These are phyloP conservation scores for Dione vanillae DNA, from an alignment of 2,888 invertebrate genomes.

Conservation along the genomic window DNA sequence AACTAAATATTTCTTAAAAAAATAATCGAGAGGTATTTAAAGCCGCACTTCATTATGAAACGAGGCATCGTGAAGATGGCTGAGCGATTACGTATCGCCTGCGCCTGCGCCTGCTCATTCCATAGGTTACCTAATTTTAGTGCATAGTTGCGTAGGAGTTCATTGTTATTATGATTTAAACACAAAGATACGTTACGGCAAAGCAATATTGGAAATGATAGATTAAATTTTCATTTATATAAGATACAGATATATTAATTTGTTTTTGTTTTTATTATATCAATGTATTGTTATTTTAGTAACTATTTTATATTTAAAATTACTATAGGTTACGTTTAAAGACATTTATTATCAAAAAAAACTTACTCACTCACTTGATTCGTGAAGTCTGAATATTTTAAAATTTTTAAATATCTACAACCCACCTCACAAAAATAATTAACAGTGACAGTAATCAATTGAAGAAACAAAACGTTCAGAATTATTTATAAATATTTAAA, in stretches of 20 bases:
- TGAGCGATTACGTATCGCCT: slow-evolving; percentile 36
- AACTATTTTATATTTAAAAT: too few species aligned
- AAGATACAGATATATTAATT: background rate
- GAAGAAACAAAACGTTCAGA: background rate
- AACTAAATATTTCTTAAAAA: background rate
- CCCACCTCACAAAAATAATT: too few species aligned
- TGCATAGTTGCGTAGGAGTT: slow-evolving; percentile 40
- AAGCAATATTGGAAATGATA: slow-evolving; percentile 2
- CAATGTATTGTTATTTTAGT: background rate
- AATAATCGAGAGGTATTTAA: background rate
- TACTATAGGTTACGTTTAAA: too few species aligned
- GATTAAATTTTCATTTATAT: background rate
- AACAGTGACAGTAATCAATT: background rate
- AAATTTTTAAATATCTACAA: too few species aligned
- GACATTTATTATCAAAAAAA: too few species aligned
- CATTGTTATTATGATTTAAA: slow-evolving; percentile 38
- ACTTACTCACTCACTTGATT: too few species aligned
- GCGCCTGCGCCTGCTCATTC: slow-evolving; percentile 39
- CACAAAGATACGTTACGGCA: slow-evolving; percentile 17
- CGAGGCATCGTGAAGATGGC: slow-evolving; percentile 36
- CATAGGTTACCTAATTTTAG: slow-evolving; percentile 40
- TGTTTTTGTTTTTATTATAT: background rate
- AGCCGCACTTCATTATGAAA: slow-evolving; percentile 32
- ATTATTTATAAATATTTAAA: background rate
- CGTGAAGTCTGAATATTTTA: too few species aligned